Evolutionary conservation across 2,113 vertebrate genomes (phyloP).

Genomic region (Pteruthius melanotis): DNA sequence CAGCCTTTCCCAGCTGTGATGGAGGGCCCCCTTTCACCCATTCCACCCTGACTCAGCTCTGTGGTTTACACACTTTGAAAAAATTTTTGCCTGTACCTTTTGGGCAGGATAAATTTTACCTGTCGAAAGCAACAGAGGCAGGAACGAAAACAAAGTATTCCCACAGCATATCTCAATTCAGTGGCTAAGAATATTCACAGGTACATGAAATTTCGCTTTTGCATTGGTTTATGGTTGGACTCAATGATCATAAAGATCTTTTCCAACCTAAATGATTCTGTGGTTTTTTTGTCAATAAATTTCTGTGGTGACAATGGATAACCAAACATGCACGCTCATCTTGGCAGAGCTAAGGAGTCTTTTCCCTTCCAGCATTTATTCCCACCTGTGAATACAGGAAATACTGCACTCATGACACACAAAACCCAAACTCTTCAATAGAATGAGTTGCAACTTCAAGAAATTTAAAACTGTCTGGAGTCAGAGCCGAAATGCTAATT

Average conservation of each 20-base stretch:
- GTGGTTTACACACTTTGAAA: neutral
- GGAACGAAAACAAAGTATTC: neutral
- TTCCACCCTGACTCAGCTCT: accelerated
- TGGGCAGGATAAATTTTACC: neutral
- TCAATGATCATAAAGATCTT: neutral
- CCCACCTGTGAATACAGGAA: neutral
- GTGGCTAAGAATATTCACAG: neutral
- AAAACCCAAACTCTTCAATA: neutral
- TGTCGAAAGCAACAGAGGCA: neutral
- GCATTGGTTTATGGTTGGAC: neutral
- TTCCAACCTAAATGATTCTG: neutral
- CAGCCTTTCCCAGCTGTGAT: neutral
- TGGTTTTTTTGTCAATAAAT: neutral
- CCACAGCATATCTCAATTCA: neutral
- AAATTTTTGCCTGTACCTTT: neutral
- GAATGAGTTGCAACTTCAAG: neutral
- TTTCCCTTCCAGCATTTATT: neutral
- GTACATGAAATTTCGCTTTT: neutral
- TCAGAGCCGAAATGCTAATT: neutral
- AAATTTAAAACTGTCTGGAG: neutral
- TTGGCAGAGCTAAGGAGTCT: neutral
- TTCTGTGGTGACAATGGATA: neutral
- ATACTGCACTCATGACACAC: neutral
- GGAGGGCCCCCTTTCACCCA: neutral
- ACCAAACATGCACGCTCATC: neutral